Percentiles rank a stretch among this genome's conserved stretches.
These are phyloP conservation scores for Drosophila fuyamai DNA, from an alignment of 1,140 invertebrate genomes.

Conservation along the genomic window DNA sequence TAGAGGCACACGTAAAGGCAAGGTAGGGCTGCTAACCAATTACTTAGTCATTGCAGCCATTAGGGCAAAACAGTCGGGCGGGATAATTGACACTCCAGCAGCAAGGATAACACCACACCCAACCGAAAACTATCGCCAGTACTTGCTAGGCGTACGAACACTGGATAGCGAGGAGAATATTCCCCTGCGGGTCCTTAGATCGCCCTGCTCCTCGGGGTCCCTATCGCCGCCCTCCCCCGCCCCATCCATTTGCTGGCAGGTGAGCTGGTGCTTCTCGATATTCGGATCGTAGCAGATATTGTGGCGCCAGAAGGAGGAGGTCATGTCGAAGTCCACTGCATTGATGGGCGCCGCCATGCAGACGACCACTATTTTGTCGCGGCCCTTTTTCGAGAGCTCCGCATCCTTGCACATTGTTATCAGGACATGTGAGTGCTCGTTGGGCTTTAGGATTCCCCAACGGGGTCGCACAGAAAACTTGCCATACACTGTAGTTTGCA, in stretches of 20 bases:
- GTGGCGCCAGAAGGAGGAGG: constrained; percentile 36
- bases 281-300: constrained; percentile 38
- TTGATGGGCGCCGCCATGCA: constrained; percentile 42
- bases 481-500: constrained; percentile 29
- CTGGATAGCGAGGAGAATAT: neutral
- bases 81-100: constrained; percentile 23
- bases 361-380: constrained; percentile 38
- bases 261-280: constrained; percentile 43
- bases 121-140: constrained; percentile 24
- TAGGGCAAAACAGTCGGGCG: constrained; percentile 10
- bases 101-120: neutral
- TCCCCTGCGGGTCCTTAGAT: neutral
- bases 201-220: neutral
- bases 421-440: constrained; percentile 1
- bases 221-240: neutral
- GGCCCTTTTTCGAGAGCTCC: constrained; percentile 30
- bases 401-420: constrained; percentile 12
- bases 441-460: constrained; percentile 22
- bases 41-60: constrained; percentile 41
- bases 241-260: constrained; percentile 18
- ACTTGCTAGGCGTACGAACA: neutral
- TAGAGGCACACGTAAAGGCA: constrained; percentile 11
- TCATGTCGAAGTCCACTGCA: constrained; percentile 24
- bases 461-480: constrained; percentile 36
- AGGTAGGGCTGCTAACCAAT: constrained; percentile 36